Evolutionary conservation across 2,113 vertebrate species (phyloP).

Genomic region (Himantopus leucocephalus): DNA sequence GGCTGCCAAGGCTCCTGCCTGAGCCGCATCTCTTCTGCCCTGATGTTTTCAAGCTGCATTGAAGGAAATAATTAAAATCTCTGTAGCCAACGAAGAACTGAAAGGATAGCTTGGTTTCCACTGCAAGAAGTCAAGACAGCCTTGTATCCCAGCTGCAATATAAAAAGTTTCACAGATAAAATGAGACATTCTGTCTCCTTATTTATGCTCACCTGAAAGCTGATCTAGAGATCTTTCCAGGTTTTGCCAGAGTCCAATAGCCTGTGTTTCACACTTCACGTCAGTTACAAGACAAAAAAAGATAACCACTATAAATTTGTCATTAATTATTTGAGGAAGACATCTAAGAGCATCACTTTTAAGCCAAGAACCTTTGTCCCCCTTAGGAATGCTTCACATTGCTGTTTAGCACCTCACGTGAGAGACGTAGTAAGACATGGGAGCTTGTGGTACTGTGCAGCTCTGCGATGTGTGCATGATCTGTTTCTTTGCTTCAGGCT

Average conservation of each 20-base stretch:
- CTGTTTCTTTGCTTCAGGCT: slow-evolving; percentile 53
- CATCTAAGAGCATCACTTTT: neutral
- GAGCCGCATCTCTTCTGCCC: neutral
- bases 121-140: neutral
- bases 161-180: slow-evolving; percentile 4
- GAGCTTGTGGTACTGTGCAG: slow-evolving; percentile 24
- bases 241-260: neutral
- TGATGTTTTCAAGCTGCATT: neutral
- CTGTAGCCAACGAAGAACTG: neutral
- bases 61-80: neutral
- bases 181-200: neutral
- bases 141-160: neutral
- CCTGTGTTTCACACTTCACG: neutral
- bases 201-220: neutral
- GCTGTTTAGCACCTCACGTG: neutral
- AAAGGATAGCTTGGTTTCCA: neutral
- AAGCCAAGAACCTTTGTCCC: neutral
- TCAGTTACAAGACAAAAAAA: slow-evolving; percentile 22
- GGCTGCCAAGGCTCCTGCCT: neutral
- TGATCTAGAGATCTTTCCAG: neutral
- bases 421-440: neutral
- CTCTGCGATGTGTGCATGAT: slow-evolving; percentile 14
- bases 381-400: neutral
- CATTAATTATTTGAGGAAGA: neutral
- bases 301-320: neutral